Evolutionary conservation across 2,797 vertebrate genomes (phyloP).

Genomic region (Sphaeramia orbicularis): DNA sequence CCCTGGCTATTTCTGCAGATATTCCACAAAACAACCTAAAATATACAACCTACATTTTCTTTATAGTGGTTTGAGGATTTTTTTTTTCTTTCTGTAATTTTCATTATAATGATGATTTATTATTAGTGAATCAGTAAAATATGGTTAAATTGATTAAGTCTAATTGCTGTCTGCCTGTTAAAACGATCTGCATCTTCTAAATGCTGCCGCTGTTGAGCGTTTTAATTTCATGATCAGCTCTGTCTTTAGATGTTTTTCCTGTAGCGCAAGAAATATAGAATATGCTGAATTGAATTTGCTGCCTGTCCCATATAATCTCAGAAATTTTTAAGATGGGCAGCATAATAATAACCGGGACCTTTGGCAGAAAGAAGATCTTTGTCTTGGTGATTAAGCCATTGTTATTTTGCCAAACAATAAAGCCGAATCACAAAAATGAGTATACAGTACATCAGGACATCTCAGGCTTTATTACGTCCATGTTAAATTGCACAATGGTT

Average conservation of each 20-base stretch:
- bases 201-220: constrained; percentile 22
- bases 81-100: not conserved
- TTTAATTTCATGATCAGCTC: constrained; percentile 25
- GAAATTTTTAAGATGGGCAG: constrained; percentile 48
- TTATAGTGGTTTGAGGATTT: not conserved
- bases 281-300: constrained; percentile 54
- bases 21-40: not conserved
- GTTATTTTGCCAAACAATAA: constrained; percentile 68
- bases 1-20: not conserved
- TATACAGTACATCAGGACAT: constrained; percentile 62
- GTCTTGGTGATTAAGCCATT: constrained; percentile 69
- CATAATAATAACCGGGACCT: constrained; percentile 59
- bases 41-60: not conserved
- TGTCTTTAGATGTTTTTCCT: constrained; percentile 10
- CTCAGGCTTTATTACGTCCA: constrained; percentile 68
- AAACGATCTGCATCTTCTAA: constrained; percentile 10
- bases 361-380: constrained; percentile 55
- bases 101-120: constrained; percentile 8
- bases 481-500: constrained; percentile 74
- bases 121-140: not conserved
- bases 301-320: constrained; percentile 61
- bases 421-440: constrained; percentile 51
- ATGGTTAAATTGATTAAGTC: not conserved
- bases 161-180: constrained; percentile 6
- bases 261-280: constrained; percentile 24